These are phyloP conservation scores for Lophotriccus pileatus DNA, from an alignment of 2,797 vertebrate species.

Conservation along the genomic window DNA sequence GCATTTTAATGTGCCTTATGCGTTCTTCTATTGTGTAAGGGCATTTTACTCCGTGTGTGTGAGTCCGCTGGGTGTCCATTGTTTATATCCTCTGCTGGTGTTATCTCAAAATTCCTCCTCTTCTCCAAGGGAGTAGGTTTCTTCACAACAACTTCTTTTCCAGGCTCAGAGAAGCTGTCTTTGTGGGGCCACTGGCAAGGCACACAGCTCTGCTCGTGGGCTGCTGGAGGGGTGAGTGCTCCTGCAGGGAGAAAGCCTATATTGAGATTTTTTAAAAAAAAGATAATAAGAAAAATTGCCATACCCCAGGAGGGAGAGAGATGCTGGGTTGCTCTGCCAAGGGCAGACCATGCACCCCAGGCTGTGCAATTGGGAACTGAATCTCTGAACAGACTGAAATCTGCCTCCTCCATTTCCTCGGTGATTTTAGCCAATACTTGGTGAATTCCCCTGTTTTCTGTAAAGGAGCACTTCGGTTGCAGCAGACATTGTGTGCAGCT, in stretches of 20 bases:
- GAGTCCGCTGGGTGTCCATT: not conserved
- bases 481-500: not conserved
- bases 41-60: not conserved
- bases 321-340: not conserved
- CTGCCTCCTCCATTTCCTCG: not conserved
- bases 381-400: not conserved
- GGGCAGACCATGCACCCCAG: not conserved
- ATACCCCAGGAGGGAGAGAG: not conserved
- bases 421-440: not conserved
- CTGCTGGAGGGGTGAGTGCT: not conserved
- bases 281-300: not conserved
- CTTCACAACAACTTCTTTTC: not conserved
- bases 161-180: not conserved
- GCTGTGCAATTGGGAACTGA: accelerated
- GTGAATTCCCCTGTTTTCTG: not conserved
- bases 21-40: conserved; percentile 22
- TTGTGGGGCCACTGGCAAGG: not conserved
- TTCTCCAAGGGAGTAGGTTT: conserved; percentile 15
- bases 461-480: not conserved
- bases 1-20: conserved; percentile 8
- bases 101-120: conserved; percentile 44
- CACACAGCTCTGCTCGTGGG: not conserved
- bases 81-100: conserved; percentile 24
- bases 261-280: not conserved
- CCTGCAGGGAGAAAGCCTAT: not conserved